Evolutionary conservation across 2,797 vertebrate genomes (phyloP).

Genomic region (Smutsia temminckii): DNA sequence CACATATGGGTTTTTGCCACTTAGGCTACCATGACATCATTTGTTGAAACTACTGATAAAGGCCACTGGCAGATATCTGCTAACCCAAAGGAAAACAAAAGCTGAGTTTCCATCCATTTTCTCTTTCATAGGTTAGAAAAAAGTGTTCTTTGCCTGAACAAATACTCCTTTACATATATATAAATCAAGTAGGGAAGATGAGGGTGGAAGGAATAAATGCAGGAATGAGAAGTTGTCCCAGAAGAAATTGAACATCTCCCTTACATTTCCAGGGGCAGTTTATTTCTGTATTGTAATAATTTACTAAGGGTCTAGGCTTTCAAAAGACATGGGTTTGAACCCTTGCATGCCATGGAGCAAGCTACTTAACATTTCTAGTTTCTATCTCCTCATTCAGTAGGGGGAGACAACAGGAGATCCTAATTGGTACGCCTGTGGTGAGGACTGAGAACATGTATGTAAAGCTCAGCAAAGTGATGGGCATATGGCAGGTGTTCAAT

Average conservation of each 20-base stretch:
- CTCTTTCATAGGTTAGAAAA: slow-evolving; percentile 10
- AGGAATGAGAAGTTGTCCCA: background rate
- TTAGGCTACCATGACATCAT: background rate
- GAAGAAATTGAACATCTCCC: background rate
- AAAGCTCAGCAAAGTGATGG: background rate
- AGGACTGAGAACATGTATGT: background rate
- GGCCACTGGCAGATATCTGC: background rate
- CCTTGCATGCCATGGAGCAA: background rate
- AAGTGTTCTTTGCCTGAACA: slow-evolving; percentile 47
- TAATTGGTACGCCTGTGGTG: background rate
- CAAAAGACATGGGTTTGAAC: background rate
- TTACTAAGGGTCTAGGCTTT: background rate
- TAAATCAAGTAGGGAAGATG: slow-evolving; percentile 5
- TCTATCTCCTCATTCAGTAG: background rate
- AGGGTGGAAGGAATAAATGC: background rate
- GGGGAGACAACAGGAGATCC: background rate
- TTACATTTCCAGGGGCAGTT: background rate
- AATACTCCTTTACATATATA: background rate
- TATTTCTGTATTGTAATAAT: background rate
- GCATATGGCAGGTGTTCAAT: background rate
- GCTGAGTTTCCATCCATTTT: background rate
- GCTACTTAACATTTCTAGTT: background rate
- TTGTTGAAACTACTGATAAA: slow-evolving; percentile 35
- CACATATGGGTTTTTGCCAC: background rate
- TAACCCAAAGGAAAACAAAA: background rate